Evolutionary conservation across 2,113 vertebrate genomes (phyloP).

Genomic region (Nothoprocta perdicaria): DNA sequence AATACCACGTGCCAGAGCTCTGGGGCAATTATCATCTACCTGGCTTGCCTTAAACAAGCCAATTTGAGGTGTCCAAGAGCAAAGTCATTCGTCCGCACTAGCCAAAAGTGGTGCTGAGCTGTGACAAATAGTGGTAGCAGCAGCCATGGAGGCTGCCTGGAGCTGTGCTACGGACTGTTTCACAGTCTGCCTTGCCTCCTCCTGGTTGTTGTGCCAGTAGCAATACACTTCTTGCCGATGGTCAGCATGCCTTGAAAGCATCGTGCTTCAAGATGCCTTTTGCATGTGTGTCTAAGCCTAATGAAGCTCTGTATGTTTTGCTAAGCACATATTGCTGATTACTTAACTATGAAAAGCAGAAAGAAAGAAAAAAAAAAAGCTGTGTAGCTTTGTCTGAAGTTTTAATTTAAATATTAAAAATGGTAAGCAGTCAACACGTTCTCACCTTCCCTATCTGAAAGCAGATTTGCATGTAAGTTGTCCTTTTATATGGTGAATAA

Average conservation of each 20-base stretch:
- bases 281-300: conserved; percentile 21
- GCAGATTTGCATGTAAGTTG: not conserved
- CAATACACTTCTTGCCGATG: not conserved
- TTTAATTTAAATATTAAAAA: conserved; percentile 42
- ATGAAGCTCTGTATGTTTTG: conserved; percentile 25
- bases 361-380: not conserved
- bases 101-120: not conserved
- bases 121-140: not conserved
- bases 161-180: not conserved
- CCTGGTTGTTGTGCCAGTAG: not conserved
- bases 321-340: not conserved
- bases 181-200: not conserved
- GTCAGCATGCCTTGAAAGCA: not conserved
- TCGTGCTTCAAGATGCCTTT: conserved; percentile 18
- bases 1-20: not conserved
- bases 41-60: not conserved
- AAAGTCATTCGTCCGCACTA: not conserved
- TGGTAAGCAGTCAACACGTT: not conserved
- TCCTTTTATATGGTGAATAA: not conserved
- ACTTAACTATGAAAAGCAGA: conserved; percentile 54
- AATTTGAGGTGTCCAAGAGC: not conserved
- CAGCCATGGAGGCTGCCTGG: not conserved
- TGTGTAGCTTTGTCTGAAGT: conserved; percentile 36
- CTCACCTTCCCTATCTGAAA: not conserved
- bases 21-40: not conserved